A percentile compares a stretch with the other conserved stretches of the same genome.
phyloP scores from a whole-genome alignment of 2,797 vertebrate species.

The Mus spretus region DNA sequence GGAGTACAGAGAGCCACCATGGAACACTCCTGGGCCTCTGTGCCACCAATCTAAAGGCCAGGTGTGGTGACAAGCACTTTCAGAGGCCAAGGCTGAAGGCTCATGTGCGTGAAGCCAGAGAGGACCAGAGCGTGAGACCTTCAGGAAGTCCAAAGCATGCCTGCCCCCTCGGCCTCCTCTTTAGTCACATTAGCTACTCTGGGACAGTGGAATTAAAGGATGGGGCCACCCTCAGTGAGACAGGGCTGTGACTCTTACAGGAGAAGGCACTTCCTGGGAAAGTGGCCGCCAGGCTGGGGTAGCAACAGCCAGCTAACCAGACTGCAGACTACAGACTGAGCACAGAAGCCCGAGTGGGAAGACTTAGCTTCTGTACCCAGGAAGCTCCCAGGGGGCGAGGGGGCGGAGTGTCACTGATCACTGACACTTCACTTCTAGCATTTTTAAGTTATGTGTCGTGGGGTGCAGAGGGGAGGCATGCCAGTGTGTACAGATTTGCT shows the following conservation, averaged over 20 bases:
- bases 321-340: background rate
- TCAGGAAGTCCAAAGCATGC: background rate
- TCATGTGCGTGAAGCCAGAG: background rate
- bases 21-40: background rate
- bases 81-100: background rate
- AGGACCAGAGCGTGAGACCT: background rate
- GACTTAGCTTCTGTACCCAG: background rate
- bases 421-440: background rate
- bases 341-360: background rate
- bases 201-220: background rate
- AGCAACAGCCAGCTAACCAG: background rate
- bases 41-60: background rate
- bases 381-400: background rate
- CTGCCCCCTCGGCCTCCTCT: background rate
- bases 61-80: background rate
- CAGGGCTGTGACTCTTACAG: background rate
- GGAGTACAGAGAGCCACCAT: background rate
- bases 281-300: background rate
- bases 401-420: background rate
- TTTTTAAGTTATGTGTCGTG: background rate
- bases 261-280: no score
- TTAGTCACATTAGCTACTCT: background rate
- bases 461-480: background rate
- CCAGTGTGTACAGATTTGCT: background rate
- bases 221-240: background rate